Evolutionary conservation across 2,888 invertebrate species (phyloP).

Genomic region (Drosophila pegasa): DNA sequence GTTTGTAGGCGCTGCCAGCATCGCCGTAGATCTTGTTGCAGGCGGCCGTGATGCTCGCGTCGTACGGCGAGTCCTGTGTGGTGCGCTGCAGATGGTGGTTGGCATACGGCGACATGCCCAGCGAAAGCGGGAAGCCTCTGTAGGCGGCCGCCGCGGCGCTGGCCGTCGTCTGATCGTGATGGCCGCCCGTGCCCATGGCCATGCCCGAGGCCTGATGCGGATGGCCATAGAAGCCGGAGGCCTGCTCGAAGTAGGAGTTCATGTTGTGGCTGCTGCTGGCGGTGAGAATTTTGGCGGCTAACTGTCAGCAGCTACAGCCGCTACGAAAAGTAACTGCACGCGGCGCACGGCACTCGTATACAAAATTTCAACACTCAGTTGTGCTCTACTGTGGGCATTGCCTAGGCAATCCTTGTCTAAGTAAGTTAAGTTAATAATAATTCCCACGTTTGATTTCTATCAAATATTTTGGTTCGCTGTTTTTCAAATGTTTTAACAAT

Average conservation of each 20-base stretch:
- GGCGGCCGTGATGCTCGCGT: slow-evolving; percentile 94
- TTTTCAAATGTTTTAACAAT: slow-evolving; percentile 32
- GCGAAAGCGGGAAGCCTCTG: slow-evolving; percentile 93
- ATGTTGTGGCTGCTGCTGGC: slow-evolving; percentile 86
- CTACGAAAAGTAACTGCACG: slow-evolving; percentile 62
- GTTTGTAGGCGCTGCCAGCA: slow-evolving; percentile 86
- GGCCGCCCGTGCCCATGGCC: slow-evolving; percentile 88
- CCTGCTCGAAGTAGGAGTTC: slow-evolving; percentile 98
- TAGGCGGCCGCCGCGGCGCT: slow-evolving; percentile 88
- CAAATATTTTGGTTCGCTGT: slow-evolving; percentile 14
- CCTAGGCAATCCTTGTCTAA: slow-evolving; percentile 5
- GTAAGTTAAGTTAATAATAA: slow-evolving; percentile 14
- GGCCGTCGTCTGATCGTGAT: slow-evolving; percentile 89
- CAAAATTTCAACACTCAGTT: slow-evolving; percentile 15
- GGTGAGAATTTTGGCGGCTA: slow-evolving; percentile 85
- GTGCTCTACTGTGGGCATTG: slow-evolving; percentile 20
- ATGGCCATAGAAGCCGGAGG: slow-evolving; percentile 96
- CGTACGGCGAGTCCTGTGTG: slow-evolving; percentile 96
- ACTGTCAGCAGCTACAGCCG: slow-evolving; percentile 62
- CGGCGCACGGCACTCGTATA: slow-evolving; percentile 39
- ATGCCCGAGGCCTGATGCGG: slow-evolving; percentile 92
- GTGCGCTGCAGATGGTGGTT: slow-evolving; percentile 91
- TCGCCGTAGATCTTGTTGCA: slow-evolving; percentile 88
- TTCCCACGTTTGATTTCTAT: slow-evolving; percentile 9
- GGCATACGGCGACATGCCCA: slow-evolving; percentile 94